These are phyloP conservation scores for Sitta carolinensis DNA, from an alignment of 2,797 vertebrate species.

Conservation along the genomic window DNA sequence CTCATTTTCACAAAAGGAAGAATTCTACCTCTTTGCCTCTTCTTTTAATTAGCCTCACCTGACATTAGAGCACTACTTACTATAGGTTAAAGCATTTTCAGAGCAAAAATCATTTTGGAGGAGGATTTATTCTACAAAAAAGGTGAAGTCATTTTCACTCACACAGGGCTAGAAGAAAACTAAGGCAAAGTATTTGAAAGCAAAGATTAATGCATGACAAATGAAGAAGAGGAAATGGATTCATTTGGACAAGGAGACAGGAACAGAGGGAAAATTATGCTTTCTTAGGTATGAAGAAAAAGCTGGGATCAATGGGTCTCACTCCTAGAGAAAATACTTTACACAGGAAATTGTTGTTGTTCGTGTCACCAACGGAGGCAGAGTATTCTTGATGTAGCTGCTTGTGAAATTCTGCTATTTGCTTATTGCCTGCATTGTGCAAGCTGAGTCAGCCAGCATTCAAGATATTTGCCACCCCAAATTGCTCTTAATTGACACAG, in stretches of 20 bases:
- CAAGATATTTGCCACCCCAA: not conserved
- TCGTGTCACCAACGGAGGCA: not conserved
- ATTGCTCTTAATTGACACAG: slow-evolving; percentile 40
- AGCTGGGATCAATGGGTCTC: not conserved
- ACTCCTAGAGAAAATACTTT: not conserved
- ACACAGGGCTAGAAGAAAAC: not conserved
- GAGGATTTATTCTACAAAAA: not conserved
- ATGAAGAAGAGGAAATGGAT: not conserved
- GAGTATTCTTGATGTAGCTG: not conserved
- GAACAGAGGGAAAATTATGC: not conserved
- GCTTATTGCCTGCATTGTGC: not conserved
- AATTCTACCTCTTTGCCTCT: not conserved
- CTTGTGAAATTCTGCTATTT: not conserved
- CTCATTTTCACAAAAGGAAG: not conserved
- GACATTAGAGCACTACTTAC: not conserved
- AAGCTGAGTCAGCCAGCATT: slow-evolving; percentile 28
- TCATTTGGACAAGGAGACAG: not conserved
- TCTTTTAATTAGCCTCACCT: not conserved
- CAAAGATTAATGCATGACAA: not conserved
- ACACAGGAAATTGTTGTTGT: not conserved
- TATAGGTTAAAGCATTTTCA: not conserved
- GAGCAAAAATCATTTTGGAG: not conserved
- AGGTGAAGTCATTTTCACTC: not conserved
- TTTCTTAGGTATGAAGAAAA: not conserved
- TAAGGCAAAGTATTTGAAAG: not conserved